Evolutionary conservation across 2,888 invertebrate genomes (phyloP).

Genomic region (Ceramica pisi): DNA sequence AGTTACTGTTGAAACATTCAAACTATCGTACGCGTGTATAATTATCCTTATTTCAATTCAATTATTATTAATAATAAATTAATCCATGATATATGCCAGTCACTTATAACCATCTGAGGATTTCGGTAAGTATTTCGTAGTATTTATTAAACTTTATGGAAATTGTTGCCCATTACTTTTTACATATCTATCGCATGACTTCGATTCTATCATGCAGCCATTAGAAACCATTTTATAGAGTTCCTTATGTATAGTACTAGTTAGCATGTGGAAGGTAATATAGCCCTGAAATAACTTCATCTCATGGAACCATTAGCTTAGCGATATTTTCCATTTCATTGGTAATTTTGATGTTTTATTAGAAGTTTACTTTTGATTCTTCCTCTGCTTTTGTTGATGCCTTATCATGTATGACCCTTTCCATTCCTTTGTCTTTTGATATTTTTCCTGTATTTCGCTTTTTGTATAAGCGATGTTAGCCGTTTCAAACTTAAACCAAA

Average conservation of each 20-base stretch:
- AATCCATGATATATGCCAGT: conserved; percentile 55
- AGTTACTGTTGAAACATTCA: conserved; percentile 68
- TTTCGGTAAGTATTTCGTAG: conserved; percentile 73
- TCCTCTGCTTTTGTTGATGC: conserved; percentile 75
- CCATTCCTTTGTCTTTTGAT: conserved; percentile 63
- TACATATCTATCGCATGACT: conserved; percentile 76
- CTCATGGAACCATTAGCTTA: conserved; percentile 77
- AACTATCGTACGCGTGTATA: conserved; percentile 54
- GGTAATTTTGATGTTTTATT: conserved; percentile 71
- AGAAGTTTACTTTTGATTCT: conserved; percentile 71
- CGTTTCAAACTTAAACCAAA: not conserved
- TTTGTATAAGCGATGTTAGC: conserved; percentile 35
- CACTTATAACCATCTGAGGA: conserved; percentile 65
- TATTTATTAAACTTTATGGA: conserved; percentile 47
- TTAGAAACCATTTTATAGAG: conserved; percentile 63
- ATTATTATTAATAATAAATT: conserved; percentile 43
- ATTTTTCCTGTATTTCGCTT: conserved; percentile 41
- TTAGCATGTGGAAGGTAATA: conserved; percentile 77
- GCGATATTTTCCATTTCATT: conserved; percentile 67
- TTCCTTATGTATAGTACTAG: conserved; percentile 60
- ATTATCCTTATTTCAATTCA: conserved; percentile 31
- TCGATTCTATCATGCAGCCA: conserved; percentile 75
- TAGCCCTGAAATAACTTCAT: conserved; percentile 74
- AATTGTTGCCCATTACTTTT: conserved; percentile 49
- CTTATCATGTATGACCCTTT: conserved; percentile 65